Base-by-base conservation (phyloP, 2,888 invertebrate genomes). In the Ectemnius continuus region DNA sequence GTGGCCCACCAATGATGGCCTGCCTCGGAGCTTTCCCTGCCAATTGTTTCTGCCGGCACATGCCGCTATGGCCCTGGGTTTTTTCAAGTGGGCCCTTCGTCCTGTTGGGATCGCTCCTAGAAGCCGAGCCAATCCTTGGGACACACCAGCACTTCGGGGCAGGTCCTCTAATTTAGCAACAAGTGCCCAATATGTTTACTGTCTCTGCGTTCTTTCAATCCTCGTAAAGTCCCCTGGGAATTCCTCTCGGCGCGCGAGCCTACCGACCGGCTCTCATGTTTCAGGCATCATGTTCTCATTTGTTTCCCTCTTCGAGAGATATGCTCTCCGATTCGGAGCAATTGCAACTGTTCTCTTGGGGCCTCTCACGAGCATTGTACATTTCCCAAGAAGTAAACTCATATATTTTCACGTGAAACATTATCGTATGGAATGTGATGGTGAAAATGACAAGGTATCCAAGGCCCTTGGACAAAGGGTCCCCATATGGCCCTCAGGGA, bases 1-100 rank as follows among this genome's bases (percentile, higher is more conserved):
- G 46, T 61, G 14, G 4, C 23, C 62, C 26, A 11, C 57, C 57
- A 14, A 71, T 59, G 23, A 58, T 74, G 61, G 67, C 76, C 73
- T 73, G 75, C 67, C 52, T 11, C 20, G 61, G 72, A 60, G 45
- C 67, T 78, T 78, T 47, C 61, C 69, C 68, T 14, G n/a, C 1
- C 68, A 45, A 67, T 70, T 78, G 66, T 68, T 68, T 74, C 52
- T 4, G n/a, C 5, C n/a, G 8, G 11, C 26, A n/a, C 61, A n/a
- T 20, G 13, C 18, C 59, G 11, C 4, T 46, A 45, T 23, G 58
- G n/a, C 8, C 36, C 72, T 67, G 69, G 66, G 61, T 66, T 66
- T 72, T 68, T 66, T 67, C 26, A 3, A 11, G 0, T 36, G 11
- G 11, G 2, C 45, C 23, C 11, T 47, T 13, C 11, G 2, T 14